Evolutionary conservation across 2,797 vertebrate genomes (phyloP), one percentile per base, ranked within the genome.

Genomic region (Epinephelus coioides): DNA sequence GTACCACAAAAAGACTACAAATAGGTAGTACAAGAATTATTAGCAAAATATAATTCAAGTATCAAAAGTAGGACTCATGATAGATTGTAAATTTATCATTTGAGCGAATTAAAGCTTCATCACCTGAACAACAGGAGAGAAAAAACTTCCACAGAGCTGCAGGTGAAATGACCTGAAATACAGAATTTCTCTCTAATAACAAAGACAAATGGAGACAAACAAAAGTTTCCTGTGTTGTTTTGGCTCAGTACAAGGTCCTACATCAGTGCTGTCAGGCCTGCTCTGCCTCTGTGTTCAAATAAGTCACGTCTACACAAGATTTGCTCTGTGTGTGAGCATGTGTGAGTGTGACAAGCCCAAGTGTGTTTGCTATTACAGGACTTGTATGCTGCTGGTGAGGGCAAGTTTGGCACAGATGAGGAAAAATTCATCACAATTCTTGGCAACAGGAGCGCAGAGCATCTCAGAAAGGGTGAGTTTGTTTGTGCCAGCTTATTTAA

Each of bases 341-440:
- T 71, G 27, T 30, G 5, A 6, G 27, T 30, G 59, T 68, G 69
- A 47, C 11, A 15, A 12, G 61, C 49, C 2, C 11, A 8, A 72
- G 69, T 73, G 73, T 76, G 3, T 82, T 75, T 89, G 82, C 83
- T 23, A 0, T 79, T 21, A 46, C 93, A 99, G 98, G 95, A 95
- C 59, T 84, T 99, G 85, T 98, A 95, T 53, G 95, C 95, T 75
- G 98, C 98, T 18, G 98, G 98, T 23, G 96, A 97, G 64, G 94
- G 95, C 53, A 99, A 97, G 85, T 96, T 97, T 91, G 98, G 98
- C 83, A 99, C 98, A 0, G 97, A 99, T 50, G 97, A 99, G 92
- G 98, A 98, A 23, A 97, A 95, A 85, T 97, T 99, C 79, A 96
- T 99, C 91, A 96, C 95, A 61, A 97, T 99, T 82, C 88, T 99